phyloP scores from a whole-genome alignment of 2,888 invertebrate species.

The Hermodice carunculata region DNA sequence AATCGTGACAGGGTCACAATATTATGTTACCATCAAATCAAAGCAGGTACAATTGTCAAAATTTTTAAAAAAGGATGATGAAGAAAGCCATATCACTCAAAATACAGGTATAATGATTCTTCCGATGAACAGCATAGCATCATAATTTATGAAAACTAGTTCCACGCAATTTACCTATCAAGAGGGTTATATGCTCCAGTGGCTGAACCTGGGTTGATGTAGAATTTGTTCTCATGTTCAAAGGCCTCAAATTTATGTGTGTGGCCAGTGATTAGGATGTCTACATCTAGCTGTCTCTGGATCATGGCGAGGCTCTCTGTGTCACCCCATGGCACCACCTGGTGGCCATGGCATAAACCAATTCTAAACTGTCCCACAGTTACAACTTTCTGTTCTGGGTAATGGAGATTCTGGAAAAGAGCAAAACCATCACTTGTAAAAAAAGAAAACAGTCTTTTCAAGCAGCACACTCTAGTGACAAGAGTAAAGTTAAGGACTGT shows the following conservation, averaged over 20 bases:
- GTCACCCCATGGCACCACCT: conserved; percentile 85
- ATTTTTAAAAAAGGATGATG: too few relatives aligned
- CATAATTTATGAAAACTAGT: too few relatives aligned
- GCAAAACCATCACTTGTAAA: conserved; percentile 2
- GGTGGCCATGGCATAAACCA: conserved; percentile 97
- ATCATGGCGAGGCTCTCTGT: conserved; percentile 92
- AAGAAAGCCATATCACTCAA: too few relatives aligned
- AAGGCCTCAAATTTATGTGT: conserved; percentile 99
- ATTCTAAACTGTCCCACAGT: conserved; percentile 99
- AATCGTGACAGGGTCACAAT: too few relatives aligned
- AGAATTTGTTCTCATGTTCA: conserved; percentile 98
- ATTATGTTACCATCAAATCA: too few relatives aligned
- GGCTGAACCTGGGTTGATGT: conserved; percentile 98
- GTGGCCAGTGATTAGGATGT: conserved; percentile 98
- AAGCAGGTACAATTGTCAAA: too few relatives aligned
- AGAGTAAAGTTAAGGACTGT: too few relatives aligned
- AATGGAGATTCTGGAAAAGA: conserved; percentile 79
- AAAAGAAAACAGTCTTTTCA: too few relatives aligned
- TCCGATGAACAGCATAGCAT: too few relatives aligned
- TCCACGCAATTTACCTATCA: conserved; percentile 85
- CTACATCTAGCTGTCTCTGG: conserved; percentile 97
- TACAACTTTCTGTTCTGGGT: conserved; percentile 98
- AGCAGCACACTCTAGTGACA: too few relatives aligned
- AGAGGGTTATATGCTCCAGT: conserved; percentile 97
- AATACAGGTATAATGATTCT: too few relatives aligned